phyloP scores from a whole-genome alignment of 1,140 invertebrate species.

The Xylocopa sonorina region DNA sequence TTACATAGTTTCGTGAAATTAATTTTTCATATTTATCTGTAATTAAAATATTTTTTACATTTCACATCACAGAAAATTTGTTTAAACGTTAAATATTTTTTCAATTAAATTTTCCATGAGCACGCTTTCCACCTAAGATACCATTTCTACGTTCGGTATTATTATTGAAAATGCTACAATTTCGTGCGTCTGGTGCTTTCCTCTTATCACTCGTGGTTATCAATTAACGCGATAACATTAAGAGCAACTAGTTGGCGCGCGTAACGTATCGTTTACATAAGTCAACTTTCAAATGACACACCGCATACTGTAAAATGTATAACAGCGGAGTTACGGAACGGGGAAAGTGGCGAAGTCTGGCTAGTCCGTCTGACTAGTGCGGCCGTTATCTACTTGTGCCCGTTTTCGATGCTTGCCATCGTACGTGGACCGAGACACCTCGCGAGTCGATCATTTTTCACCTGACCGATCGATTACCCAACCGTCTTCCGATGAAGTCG shows the following conservation, averaged over 20 bases:
- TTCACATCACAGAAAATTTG: too few species aligned
- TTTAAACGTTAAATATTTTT: too few species aligned
- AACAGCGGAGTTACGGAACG: not conserved
- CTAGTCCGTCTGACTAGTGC: slow-evolving; percentile 65
- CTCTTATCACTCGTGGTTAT: not conserved
- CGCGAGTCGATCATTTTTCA: not conserved
- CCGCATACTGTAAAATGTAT: not conserved
- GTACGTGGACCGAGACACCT: not conserved
- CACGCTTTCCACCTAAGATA: not conserved
- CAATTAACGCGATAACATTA: not conserved
- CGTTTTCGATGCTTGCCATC: slow-evolving; percentile 16
- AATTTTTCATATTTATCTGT: too few species aligned
- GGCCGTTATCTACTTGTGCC: slow-evolving; percentile 65
- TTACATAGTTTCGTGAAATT: too few species aligned
- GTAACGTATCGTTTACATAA: not conserved
- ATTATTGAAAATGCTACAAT: not conserved
- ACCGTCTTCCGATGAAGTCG: not conserved
- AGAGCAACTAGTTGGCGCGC: too few species aligned
- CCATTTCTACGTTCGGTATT: not conserved
- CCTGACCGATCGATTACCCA: not conserved
- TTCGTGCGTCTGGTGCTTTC: not conserved
- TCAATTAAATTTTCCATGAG: too few species aligned
- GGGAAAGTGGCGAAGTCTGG: slow-evolving; percentile 8
- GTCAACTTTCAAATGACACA: not conserved
- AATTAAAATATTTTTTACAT: too few species aligned